Evolutionary conservation across 2,888 invertebrate genomes (phyloP), one percentile per base, ranked within the genome.

Genomic region (Stenurella melanura): DNA sequence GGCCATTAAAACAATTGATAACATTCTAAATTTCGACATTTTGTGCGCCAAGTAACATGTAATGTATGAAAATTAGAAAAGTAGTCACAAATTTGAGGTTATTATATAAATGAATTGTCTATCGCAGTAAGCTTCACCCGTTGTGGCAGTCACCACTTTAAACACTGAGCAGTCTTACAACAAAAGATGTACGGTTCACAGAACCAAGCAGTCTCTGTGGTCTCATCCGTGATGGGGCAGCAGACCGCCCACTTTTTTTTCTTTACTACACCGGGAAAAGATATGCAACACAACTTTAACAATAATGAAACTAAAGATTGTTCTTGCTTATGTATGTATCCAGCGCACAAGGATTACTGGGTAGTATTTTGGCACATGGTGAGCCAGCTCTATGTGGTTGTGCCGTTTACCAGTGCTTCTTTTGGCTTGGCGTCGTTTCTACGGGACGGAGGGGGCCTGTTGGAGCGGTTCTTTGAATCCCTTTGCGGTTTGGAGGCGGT

Each of bases 401-500:
- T 92, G 90, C 94, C 93, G 90, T 94, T 94, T 83, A 93, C 92
- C 89, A 93, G 91, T 87, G 93, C 90, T 90, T 93, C 93, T 85
- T 93, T 92, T 83, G 92, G 90, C 90, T 92, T 92, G 87, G 90
- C 89, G 58, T 87, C 87, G 73, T 86, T 87, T 72, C 88, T 85
- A 56, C 87, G 87, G 85, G 89, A 78, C 85, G 89, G 84, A 5
- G 88, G 88, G 64, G 87, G 87, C 77, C 87, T 86, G 80, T 84
- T 88, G 57, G 85, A 77, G 74, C 88, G 86, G 42, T 80, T 80
- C 81, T 87, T 87, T 26, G 81, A 86, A 79, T 88, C 88, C 85
- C 90, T 77, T 58, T 74, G 89, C 64, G 87, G 87, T 88, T 75
- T 80, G 19, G 80, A 66, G 34, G 73, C 60, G 67, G 68, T 58